Base-by-base conservation (phyloP, 2,113 vertebrate genomes). In the Galemys pyrenaicus region DNA sequence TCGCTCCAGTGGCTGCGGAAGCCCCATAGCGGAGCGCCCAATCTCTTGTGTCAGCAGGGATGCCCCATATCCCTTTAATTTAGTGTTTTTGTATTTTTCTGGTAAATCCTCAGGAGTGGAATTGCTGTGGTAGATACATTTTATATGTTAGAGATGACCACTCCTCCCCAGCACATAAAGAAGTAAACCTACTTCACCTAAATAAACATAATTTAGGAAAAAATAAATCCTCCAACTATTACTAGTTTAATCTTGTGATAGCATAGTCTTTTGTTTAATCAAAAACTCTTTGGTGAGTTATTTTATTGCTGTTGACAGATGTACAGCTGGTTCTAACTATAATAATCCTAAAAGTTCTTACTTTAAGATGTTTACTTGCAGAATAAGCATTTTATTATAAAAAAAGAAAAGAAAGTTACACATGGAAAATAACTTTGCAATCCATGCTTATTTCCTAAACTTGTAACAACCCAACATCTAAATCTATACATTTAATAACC, bases 401-500 rank as follows among this genome's bases (percentile, higher is more conserved):
- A 56, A 56, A 56, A 17, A 51, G 16, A 51, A 22, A 56, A 56
- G 54, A 35, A 84, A 92, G 51, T 54, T 30, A 26, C 9, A 30
- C 32, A 44, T 35, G 7, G 9, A 79, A 0, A 37, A 10, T 41
- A 68, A 41, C 12, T 92, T 65, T 83, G 51, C 24, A 71, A 37
- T 1, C 28, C 17, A 9, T 32, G 62, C 13, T 58, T 60, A 84
- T 84, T 41, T 68, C 68, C 10, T 91, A 67, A 41, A 32, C 32
- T 54, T 65, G 37, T n/a, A 56, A 60, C 20, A 51, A 51, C 7
- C 46, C 49, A n/a, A 15, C 4, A 35, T 41, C 28, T 91, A 39
- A 95, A 64, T 87, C 28, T 75, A 64, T 54, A 49, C 11, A 37
- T 86, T 88, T 95, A 19, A 35, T 41, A 90, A 75, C 20, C 73